Percentiles rank a stretch among this genome's conserved stretches.
Conservation (phyloP, 2,888 invertebrate species). For the Cataglyphis rosenhaueri region DNA sequence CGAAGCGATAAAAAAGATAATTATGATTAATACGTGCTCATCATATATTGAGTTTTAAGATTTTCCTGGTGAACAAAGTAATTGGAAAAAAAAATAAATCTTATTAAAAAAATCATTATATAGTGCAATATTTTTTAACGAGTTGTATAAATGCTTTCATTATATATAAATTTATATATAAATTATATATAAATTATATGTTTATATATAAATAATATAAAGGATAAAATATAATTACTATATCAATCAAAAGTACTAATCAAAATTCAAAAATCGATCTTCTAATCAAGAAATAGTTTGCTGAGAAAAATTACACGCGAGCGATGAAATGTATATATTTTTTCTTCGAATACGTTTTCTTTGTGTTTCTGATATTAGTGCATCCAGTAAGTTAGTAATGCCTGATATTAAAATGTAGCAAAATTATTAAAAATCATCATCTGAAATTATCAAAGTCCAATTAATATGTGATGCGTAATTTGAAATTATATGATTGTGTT, state of each 20-base stretch:
- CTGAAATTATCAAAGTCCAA: not conserved
- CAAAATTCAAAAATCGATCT: not conserved
- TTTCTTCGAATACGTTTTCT: not conserved
- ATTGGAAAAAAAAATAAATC: not conserved
- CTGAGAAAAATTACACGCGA: not conserved
- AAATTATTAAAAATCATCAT: not conserved
- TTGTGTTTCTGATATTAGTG: not conserved
- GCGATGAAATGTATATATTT: not conserved
- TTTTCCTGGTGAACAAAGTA: not conserved
- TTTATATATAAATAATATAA: not conserved
- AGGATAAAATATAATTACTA: not conserved
- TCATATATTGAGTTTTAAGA: not conserved
- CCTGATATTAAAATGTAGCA: too few species aligned
- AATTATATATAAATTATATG: too few species aligned
- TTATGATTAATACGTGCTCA: slow-evolving; percentile 17
- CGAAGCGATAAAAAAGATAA: slow-evolving; percentile 15
- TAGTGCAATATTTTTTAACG: not conserved
- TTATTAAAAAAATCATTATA: not conserved
- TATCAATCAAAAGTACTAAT: not conserved
- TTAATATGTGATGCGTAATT: not conserved
- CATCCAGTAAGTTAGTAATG: not conserved
- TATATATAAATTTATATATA: too few species aligned
- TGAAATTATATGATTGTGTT: not conserved
- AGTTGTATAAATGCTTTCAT: not conserved
- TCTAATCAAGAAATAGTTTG: not conserved